Evolutionary conservation across 2,888 invertebrate species (phyloP).

Genomic region (Octonoba sinensis): DNA sequence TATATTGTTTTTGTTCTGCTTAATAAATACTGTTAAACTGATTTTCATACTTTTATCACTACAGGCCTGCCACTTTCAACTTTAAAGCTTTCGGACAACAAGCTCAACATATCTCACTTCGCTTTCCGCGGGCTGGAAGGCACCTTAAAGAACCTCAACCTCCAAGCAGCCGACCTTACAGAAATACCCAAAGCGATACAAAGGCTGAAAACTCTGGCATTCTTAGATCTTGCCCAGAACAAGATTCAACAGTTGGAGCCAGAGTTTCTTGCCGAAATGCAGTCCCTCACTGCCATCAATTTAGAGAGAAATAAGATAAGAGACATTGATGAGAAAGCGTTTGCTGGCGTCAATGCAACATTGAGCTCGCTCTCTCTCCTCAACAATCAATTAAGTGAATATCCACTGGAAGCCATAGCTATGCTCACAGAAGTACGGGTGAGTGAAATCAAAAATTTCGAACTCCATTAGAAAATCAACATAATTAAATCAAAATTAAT

Average conservation of each 20-base stretch:
- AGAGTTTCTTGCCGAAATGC: conserved; percentile 75
- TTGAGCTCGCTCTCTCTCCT: conserved; percentile 88
- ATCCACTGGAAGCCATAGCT: conserved; percentile 85
- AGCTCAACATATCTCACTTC: conserved; percentile 79
- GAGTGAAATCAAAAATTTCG: conserved; percentile 65
- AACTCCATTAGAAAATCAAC: background rate
- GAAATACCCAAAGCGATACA: conserved; percentile 83
- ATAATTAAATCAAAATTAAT: too few relatives aligned
- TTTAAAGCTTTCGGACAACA: conserved; percentile 84
- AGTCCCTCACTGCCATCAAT: conserved; percentile 88
- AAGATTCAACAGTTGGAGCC: conserved; percentile 80
- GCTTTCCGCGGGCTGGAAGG: conserved; percentile 84
- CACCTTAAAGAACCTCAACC: conserved; percentile 86
- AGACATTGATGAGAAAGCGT: conserved; percentile 81
- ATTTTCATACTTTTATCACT: background rate
- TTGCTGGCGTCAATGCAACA: conserved; percentile 83
- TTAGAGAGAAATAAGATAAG: conserved; percentile 90
- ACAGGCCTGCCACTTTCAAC: conserved; percentile 74
- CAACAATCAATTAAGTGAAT: conserved; percentile 88
- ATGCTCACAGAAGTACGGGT: conserved; percentile 83
- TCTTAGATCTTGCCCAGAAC: conserved; percentile 90
- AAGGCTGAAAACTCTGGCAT: conserved; percentile 84
- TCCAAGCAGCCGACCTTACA: conserved; percentile 88
- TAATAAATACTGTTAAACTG: too few relatives aligned
- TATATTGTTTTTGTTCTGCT: too few relatives aligned